Evolutionary conservation across 2,113 vertebrate genomes (phyloP), one percentile per base, ranked within the genome.

Genomic region (Enhydra lutris): DNA sequence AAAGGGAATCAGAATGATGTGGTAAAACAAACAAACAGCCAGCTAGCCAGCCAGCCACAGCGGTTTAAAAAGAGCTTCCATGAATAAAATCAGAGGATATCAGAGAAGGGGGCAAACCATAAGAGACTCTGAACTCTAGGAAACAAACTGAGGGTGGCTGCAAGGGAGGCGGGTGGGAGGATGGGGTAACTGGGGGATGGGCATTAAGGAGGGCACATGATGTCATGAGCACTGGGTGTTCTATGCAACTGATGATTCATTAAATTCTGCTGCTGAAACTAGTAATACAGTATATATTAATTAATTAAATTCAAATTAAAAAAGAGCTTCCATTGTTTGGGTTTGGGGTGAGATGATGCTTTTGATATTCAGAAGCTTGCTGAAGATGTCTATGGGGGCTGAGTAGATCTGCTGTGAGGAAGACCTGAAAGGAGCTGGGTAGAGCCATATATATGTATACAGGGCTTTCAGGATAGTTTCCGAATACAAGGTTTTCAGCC

Each of bases 391-490:
- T 3, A 34, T 1, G 6, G 21, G 59, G 42, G 1, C 50, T 45
- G 74, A 18, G 34, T 9, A 12, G 89, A 13, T n/a, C 23, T 61
- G 20, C 52, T 31, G 34, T 31, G 39, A 14, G 42, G 61, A 15
- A 63, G n/a, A 31, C 18, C 61, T 4, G 45, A n/a, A 15, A 21
- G 45, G 89, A 67, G 24, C 18, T 9, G 13, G 52, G 80, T 7
- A 59, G 52, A n/a, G n/a, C 34, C n/a, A 3, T 12, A 21, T 26
- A 18, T 31, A 31, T 6, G 23, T 18, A 12, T 0, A 7, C 2
- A 12, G 31, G 4, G 57, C 39, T 65, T 39, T n/a, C 34, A 3
- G 45, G 36, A 39, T 36, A 39, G 29, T 39, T 11, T 42, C 36
- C 1, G 36, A 42, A 73, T 73, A 24, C 36, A 42, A 42, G 71